phyloP scores from a whole-genome alignment of 1,140 invertebrate genomes.

The Bradysia coprophila region DNA sequence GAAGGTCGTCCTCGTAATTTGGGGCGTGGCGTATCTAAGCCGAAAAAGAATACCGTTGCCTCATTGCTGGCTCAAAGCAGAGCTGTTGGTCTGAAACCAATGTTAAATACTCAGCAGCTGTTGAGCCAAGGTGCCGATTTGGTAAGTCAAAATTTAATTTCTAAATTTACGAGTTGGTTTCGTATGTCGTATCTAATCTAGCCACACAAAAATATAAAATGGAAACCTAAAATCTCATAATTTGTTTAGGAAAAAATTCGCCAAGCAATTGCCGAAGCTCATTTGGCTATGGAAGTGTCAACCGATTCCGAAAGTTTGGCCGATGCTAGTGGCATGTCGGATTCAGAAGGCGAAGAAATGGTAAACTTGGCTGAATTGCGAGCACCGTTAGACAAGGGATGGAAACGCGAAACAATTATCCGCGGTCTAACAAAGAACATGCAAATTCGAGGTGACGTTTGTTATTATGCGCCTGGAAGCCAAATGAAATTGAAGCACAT shows the following conservation, averaged over 20 bases:
- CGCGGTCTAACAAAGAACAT: constrained; percentile 62
- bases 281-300: constrained; percentile 26
- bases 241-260: constrained; percentile 27
- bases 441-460: constrained; percentile 68
- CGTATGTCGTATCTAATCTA: too few species aligned
- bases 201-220: too few species aligned
- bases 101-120: constrained; percentile 30
- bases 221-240: too few species aligned
- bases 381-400: constrained; percentile 61
- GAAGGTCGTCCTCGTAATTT: constrained; percentile 63
- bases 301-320: constrained; percentile 32
- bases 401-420: constrained; percentile 79
- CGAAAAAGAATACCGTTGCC: constrained; percentile 81
- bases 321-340: constrained; percentile 26
- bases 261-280: constrained; percentile 26
- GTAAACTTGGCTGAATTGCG: constrained; percentile 41
- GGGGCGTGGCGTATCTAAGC: constrained; percentile 66
- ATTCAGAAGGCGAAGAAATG: constrained; percentile 25
- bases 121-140: constrained; percentile 24
- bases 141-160: constrained; percentile 11
- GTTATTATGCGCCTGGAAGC: constrained; percentile 60
- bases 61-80: constrained; percentile 66
- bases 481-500: constrained; percentile 24
- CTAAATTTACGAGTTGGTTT: not conserved
- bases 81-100: constrained; percentile 44